Base-by-base conservation (phyloP, 2,888 invertebrate species). In the Nomada goodeniana region DNA sequence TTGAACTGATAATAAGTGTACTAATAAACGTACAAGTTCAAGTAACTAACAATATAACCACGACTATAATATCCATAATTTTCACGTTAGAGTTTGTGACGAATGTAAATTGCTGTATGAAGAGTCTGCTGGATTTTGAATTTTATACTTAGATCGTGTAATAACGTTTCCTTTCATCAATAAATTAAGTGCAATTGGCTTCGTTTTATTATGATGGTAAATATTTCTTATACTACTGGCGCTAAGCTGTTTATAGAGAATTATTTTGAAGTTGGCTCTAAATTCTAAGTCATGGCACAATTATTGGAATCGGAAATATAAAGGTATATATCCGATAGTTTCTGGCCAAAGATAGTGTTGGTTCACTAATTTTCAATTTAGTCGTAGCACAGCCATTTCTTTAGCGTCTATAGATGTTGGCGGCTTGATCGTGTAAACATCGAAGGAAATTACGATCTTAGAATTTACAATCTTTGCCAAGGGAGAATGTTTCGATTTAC, bases 401-500 rank as follows among this genome's bases (percentile, higher is more conserved):
- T 5, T 29, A 73, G 44, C 15, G 20, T 23, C 26, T 55, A 20
- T 18, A 29, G 65, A 20, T 36, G n/a, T 20, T 20, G 11, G 15
- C 18, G 11, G 50, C 2, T 57, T 64, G n/a, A 64, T 57, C 15
- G 9, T 23, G 23, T 29, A 42, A 23, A 11, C 20, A 52, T 50
- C 18, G 50, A 36, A 23, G 52, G 29, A 26, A 64, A 50, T 13
- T 60, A 18, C 2, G 29, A 52, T 20, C 61, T 63, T 69, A 20
- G 13, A 68, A 75, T 59, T 69, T 64, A 73, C 29, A 26, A 63
- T 61, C 71, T 69, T 55, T 69, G 65, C 11, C 77, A 72, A 47
- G 79, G 29, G 36, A 75, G 64, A 74, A 36, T 82, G 60, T 77
- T 84, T 88, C 72, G 72, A 88, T 88, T 93, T 93, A 93, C 93